phyloP scores from a whole-genome alignment of 1,140 invertebrate genomes.

The Homarus americanus region DNA sequence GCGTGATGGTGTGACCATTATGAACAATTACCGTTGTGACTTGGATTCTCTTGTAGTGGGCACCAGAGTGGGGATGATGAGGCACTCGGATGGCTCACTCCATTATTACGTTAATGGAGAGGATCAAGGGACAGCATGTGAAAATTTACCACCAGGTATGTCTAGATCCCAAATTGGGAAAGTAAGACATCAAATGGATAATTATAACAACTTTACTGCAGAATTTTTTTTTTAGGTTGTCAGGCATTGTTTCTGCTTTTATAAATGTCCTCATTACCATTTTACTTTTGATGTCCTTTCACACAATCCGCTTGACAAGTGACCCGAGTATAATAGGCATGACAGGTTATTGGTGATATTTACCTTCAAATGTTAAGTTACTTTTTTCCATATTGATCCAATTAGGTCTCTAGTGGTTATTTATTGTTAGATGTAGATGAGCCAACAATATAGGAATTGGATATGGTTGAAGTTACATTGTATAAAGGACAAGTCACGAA shows the following conservation, averaged over 20 bases:
- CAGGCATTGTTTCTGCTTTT: background rate
- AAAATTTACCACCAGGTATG: slow-evolving; percentile 85
- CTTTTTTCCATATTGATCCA: background rate
- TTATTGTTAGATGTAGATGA: background rate
- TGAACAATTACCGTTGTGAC: slow-evolving; percentile 90
- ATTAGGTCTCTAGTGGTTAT: background rate
- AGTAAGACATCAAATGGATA: background rate
- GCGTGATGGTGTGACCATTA: slow-evolving; percentile 82
- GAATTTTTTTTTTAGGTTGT: background rate
- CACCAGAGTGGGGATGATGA: slow-evolving; percentile 86
- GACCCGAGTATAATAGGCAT: background rate
- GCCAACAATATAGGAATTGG: background rate
- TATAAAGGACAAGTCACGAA: background rate
- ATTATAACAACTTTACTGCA: background rate
- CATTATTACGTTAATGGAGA: slow-evolving; percentile 95
- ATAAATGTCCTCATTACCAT: background rate
- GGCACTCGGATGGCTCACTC: slow-evolving; percentile 88
- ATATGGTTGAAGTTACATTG: background rate
- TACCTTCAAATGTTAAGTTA: background rate
- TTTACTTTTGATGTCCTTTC: background rate
- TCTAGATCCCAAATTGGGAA: background rate
- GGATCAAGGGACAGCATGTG: slow-evolving; percentile 92
- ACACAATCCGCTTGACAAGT: background rate
- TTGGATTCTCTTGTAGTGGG: slow-evolving; percentile 88
- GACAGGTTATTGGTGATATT: background rate